A percentile compares a stretch with the other conserved stretches of the same genome.
These are phyloP conservation scores for Vireo altiloquus DNA, from an alignment of 2,113 vertebrate species.

Conservation along the genomic window DNA sequence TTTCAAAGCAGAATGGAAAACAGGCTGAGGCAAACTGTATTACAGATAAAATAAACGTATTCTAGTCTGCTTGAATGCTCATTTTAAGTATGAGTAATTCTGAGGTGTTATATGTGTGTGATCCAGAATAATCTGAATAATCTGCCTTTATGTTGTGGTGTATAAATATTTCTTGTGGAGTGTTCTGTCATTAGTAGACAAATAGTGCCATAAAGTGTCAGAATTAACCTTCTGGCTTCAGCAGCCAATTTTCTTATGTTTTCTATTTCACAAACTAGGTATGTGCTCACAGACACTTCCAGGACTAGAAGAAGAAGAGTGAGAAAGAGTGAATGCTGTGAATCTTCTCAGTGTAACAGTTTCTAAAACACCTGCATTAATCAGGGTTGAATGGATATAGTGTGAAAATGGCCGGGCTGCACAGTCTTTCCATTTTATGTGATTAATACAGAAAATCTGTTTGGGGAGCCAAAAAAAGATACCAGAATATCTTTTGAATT, in stretches of 20 bases:
- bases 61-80: not conserved
- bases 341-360: conserved; percentile 40
- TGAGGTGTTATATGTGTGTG: not conserved
- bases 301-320: not conserved
- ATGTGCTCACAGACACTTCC: not conserved
- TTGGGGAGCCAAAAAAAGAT: accelerated
- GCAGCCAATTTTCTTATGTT: not conserved
- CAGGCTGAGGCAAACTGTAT: not conserved
- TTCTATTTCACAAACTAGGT: not conserved
- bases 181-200: not conserved
- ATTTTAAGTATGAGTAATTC: not conserved
- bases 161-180: not conserved
- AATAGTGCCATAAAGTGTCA: not conserved
- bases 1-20: not conserved
- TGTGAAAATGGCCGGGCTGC: not conserved
- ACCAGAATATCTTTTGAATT: not conserved
- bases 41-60: not conserved
- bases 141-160: not conserved
- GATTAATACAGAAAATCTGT: not conserved
- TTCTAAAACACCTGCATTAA: conserved; percentile 38
- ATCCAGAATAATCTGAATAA: not conserved
- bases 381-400: not conserved
- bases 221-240: not conserved
- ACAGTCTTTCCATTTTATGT: not conserved
- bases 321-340: conserved; percentile 17